phyloP scores from a whole-genome alignment of 2,113 vertebrate species.

The Sebastes schlegelii region DNA sequence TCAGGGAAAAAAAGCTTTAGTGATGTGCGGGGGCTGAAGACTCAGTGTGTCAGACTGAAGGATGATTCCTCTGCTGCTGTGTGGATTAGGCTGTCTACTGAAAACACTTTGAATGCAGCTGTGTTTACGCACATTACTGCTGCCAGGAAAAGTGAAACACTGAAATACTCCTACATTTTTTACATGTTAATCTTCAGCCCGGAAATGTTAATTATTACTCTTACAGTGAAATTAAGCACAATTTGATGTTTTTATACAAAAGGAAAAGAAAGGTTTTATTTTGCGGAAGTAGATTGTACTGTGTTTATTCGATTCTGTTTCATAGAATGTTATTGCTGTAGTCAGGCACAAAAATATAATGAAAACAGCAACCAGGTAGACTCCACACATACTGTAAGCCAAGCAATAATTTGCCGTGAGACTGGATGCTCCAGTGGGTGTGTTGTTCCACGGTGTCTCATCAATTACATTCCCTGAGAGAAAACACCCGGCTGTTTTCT shows the following conservation, averaged over 20 bases:
- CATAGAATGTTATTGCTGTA: not conserved
- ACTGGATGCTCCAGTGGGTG: conserved; percentile 76
- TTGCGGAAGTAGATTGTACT: not conserved
- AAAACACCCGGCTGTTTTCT: conserved; percentile 74
- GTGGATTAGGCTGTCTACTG: conserved; percentile 57
- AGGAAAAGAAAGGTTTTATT: not conserved
- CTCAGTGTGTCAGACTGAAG: conserved; percentile 37
- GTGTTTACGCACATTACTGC: conserved; percentile 61
- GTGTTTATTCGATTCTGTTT: not conserved
- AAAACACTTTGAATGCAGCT: conserved; percentile 54
- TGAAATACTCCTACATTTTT: conserved; percentile 31
- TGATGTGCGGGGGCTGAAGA: conserved; percentile 20
- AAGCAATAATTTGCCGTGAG: conserved; percentile 76
- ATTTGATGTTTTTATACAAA: conserved; percentile 9
- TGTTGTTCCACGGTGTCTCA: conserved; percentile 76
- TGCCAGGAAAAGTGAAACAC: conserved; percentile 25
- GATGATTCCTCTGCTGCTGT: conserved; percentile 56
- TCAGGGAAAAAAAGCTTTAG: not conserved
- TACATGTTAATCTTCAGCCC: conserved; percentile 19
- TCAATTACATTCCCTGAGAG: conserved; percentile 82
- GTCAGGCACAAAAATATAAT: conserved; percentile 24
- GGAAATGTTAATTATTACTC: conserved; percentile 1
- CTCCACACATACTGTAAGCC: conserved; percentile 55
- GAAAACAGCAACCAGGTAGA: conserved; percentile 60
- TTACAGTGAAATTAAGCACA: not conserved